Evolutionary conservation across 2,888 invertebrate species (phyloP), one percentile per base, ranked within the genome.

Genomic region (Lasius platythorax): DNA sequence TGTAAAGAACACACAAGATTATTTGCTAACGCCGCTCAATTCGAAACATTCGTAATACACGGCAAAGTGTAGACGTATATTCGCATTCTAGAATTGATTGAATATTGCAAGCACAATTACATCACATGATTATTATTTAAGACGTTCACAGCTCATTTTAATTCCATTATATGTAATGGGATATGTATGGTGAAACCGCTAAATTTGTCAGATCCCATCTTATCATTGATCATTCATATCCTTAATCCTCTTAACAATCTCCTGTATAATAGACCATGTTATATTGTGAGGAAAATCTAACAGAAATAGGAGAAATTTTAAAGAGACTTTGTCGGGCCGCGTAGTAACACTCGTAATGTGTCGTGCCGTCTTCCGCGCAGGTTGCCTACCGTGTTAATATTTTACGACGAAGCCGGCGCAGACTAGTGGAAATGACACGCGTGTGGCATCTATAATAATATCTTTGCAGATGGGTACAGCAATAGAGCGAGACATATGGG

Each of bases 301-400:
- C 3, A 1, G 4, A 2, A 15, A 61, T 23, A 30, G 11, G 11
- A 12, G 12, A 8, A 23, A 18, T 23, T 5, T 50, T 40, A 8
- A 9, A 15, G n/a, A 8, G 15, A 23, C 3, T n/a, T 28, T n/a
- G 12, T 56, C 61, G 18, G 33, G 66, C 43, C 50, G n/a, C 56
- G 79, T 37, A 18, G 3, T 74, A 86, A 86, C 66, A 63, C 43
- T 85, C 81, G 78, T 75, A 76, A 68, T 70, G 66, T 73, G 68
- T 79, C 66, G 66, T n/a, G n/a, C 5, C 23, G 18, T 84, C 53
- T 85, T 79, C 46, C 46, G 56, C 83, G 75, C 53, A 56, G 68
- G 3, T 33, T 78, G 56, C 43, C 76, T 66, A 40, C 37, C 66
- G 50, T 46, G 63, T 86, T 88, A 90, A 90, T 90, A 88, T 87